Evolutionary conservation across 1,140 invertebrate species (phyloP).

Genomic region (Aphelinus certus): DNA sequence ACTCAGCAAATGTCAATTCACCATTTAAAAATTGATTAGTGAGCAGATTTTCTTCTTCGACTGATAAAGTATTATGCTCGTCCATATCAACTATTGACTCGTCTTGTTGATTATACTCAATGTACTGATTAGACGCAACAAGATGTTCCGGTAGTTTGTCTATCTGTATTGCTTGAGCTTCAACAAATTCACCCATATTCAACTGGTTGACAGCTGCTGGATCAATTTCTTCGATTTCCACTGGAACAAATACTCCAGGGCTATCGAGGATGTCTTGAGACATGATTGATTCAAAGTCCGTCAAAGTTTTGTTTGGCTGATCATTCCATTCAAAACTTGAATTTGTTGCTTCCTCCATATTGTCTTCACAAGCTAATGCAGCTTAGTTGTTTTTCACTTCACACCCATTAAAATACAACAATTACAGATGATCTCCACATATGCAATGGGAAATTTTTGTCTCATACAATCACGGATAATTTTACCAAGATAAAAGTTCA

Average conservation of each 20-base stretch:
- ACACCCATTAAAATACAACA: too few species aligned
- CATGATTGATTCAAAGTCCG: slow-evolving; percentile 1
- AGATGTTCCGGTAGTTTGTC: slow-evolving; percentile 45
- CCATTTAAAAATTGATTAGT: slow-evolving; percentile 76
- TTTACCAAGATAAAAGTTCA: too few species aligned
- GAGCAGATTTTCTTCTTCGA: slow-evolving; percentile 65
- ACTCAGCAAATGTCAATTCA: slow-evolving; percentile 75
- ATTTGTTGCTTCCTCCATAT: too few species aligned
- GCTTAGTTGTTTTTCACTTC: too few species aligned
- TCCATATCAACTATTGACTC: slow-evolving; percentile 30
- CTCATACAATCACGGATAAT: too few species aligned
- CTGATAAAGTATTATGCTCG: slow-evolving; percentile 40
- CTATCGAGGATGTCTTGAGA: slow-evolving; percentile 16
- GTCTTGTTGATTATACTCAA: slow-evolving; percentile 17
- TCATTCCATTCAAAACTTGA: too few species aligned
- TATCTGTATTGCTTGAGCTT: slow-evolving; percentile 56
- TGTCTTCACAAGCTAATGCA: too few species aligned
- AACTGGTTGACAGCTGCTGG: slow-evolving; percentile 47
- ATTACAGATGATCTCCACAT: too few species aligned
- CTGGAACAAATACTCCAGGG: slow-evolving; percentile 47
- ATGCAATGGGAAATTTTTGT: too few species aligned
- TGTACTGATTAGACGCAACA: neutral
- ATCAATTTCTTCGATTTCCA: slow-evolving; percentile 63
- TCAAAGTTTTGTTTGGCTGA: neutral
- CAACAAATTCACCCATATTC: slow-evolving; percentile 59